A percentile compares a stretch with the other conserved stretches of the same genome.
Evolutionary conservation across 2,113 vertebrate species (phyloP).

Genomic region (Malaclemys terrapin): DNA sequence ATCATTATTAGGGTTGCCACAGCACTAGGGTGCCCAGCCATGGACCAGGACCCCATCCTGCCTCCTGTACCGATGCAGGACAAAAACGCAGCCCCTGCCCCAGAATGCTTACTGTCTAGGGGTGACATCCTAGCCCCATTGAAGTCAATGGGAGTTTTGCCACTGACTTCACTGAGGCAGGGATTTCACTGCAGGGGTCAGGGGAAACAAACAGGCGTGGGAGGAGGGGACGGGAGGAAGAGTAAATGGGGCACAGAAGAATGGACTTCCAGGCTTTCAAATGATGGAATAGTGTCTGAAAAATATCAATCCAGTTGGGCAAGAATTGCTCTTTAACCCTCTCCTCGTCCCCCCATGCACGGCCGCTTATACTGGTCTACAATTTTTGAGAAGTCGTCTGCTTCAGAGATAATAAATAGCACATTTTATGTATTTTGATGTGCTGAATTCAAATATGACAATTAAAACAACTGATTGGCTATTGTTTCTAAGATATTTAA

Average conservation of each 20-base stretch:
- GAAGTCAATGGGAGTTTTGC: neutral
- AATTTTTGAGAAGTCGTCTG: too few relatives aligned
- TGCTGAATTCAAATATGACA: too few relatives aligned
- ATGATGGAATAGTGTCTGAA: neutral
- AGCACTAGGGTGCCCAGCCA: neutral
- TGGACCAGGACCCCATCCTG: neutral
- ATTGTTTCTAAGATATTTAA: too few relatives aligned
- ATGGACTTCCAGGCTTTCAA: neutral
- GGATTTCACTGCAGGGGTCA: neutral
- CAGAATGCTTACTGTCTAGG: neutral
- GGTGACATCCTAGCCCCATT: neutral
- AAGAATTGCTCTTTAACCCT: neutral
- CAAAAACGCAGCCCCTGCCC: neutral
- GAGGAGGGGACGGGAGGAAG: neutral
- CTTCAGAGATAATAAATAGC: too few relatives aligned
- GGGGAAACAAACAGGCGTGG: neutral
- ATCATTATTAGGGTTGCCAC: neutral
- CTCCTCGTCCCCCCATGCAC: too few relatives aligned
- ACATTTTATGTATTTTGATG: too few relatives aligned
- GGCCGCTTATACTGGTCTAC: neutral
- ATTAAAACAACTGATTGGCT: too few relatives aligned
- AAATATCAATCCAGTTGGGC: neutral
- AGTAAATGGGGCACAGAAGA: neutral
- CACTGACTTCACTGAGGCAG: neutral
- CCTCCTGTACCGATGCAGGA: neutral